A percentile compares a stretch with the other conserved stretches of the same genome.
Evolutionary conservation across 2,113 vertebrate species (phyloP).

Genomic region (Elachura formosa): DNA sequence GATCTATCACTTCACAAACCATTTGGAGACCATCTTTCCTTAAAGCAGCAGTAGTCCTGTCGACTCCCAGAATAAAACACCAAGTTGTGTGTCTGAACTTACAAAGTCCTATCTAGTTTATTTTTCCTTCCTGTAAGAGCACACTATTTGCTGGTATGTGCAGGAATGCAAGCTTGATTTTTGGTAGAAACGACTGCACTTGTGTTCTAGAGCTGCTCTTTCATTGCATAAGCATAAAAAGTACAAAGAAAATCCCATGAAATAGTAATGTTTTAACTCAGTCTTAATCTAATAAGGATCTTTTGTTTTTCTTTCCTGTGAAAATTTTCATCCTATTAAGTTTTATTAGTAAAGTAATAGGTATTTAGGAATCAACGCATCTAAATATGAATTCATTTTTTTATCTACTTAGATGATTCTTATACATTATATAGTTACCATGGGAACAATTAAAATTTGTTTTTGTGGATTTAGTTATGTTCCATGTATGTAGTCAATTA

Average conservation of each 20-base stretch:
- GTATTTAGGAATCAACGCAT: neutral
- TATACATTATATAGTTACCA: neutral
- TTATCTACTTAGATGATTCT: neutral
- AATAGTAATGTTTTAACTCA: neutral
- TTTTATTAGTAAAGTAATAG: neutral
- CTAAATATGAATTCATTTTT: neutral
- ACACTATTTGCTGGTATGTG: neutral
- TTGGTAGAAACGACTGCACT: neutral
- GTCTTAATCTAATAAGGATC: neutral
- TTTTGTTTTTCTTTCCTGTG: neutral
- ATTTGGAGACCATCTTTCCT: constrained; percentile 69
- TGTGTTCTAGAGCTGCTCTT: neutral
- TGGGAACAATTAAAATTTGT: neutral
- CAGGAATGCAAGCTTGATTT: neutral
- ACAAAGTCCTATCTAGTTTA: neutral
- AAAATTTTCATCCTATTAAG: neutral
- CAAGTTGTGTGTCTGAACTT: neutral
- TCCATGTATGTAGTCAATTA: neutral
- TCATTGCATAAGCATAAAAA: neutral
- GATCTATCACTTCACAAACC: constrained; percentile 84
- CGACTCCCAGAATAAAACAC: constrained; percentile 14
- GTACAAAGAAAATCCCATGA: neutral
- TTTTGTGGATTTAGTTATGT: neutral
- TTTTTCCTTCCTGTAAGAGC: neutral
- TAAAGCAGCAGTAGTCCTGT: constrained; percentile 74